These are phyloP conservation scores for Amphiprion clarkii DNA, from an alignment of 2,797 vertebrate genomes.

Conservation along the genomic window DNA sequence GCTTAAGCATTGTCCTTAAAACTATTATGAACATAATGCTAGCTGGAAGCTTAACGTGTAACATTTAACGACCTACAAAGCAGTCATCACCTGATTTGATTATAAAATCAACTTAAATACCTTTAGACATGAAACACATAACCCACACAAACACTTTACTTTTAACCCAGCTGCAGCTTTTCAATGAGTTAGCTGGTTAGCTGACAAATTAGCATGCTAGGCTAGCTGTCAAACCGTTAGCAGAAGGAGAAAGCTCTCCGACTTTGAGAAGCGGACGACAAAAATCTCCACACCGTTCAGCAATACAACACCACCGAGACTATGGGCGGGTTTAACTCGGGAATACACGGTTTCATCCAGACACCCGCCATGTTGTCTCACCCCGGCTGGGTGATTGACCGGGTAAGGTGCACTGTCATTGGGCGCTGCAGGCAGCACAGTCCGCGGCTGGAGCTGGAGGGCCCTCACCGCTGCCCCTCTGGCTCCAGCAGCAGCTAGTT, in stretches of 20 bases:
- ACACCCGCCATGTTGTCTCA: background rate
- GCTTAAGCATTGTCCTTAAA: conserved; percentile 69
- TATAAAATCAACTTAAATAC: fast-evolving
- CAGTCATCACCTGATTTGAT: background rate
- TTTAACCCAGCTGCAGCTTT: conserved; percentile 15
- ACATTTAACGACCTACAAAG: background rate
- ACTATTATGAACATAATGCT: conserved; percentile 47
- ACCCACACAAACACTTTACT: background rate
- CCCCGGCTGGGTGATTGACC: conserved; percentile 21
- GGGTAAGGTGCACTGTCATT: conserved; percentile 83
- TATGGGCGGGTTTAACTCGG: background rate
- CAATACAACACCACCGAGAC: fast-evolving
- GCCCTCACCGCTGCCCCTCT: conserved; percentile 62
- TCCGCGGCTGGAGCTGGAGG: conserved; percentile 72
- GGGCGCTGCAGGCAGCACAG: conserved; percentile 72
- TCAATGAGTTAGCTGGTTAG: conserved; percentile 21
- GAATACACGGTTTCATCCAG: background rate
- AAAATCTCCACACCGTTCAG: background rate
- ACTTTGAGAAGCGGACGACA: conserved; percentile 33
- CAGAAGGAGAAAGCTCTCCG: conserved; percentile 35
- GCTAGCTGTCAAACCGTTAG: conserved; percentile 74
- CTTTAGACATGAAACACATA: background rate
- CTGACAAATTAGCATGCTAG: conserved; percentile 54
- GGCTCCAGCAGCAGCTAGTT: background rate
- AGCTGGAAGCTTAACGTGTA: conserved; percentile 45